phyloP scores from a whole-genome alignment of 2,113 vertebrate genomes.

The Hypomesus transpacificus region DNA sequence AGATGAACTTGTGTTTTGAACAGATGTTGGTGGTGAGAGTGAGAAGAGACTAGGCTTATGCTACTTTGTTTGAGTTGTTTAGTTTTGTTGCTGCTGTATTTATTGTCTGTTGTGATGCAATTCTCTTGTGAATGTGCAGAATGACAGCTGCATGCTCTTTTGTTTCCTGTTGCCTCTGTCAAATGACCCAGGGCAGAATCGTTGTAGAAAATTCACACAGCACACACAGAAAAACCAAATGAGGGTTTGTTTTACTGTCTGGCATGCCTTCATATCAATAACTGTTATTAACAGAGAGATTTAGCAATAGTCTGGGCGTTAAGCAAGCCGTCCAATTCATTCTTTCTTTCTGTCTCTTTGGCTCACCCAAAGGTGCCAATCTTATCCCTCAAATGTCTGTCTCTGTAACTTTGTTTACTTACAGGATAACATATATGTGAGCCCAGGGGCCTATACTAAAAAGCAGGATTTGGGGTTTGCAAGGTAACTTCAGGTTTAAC shows the following conservation, averaged over 20 bases:
- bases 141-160: conserved; percentile 38
- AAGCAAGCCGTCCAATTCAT: conserved; percentile 33
- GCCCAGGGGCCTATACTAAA: too few relatives aligned
- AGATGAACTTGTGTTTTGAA: conserved; percentile 41
- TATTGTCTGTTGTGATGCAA: conserved; percentile 3
- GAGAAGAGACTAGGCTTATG: neutral
- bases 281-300: conserved; percentile 53
- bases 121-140: conserved; percentile 41
- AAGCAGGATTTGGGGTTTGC: too few relatives aligned
- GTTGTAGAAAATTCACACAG: conserved; percentile 21
- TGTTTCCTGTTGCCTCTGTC: conserved; percentile 26
- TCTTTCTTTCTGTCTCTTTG: conserved; percentile 23
- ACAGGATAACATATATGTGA: too few relatives aligned
- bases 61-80: conserved; percentile 39
- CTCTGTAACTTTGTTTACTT: conserved; percentile 13
- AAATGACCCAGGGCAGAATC: conserved; percentile 41
- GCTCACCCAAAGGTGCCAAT: too few relatives aligned
- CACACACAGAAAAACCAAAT: neutral
- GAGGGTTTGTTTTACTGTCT: neutral
- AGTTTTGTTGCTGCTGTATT: conserved; percentile 25
- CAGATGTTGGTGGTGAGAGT: conserved; percentile 20
- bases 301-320: conserved; percentile 49
- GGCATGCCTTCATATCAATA: conserved; percentile 34
- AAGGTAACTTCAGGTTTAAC: too few relatives aligned
- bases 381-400: conserved; percentile 37